Evolutionary conservation across 2,888 invertebrate genomes (phyloP), one percentile per base, ranked within the genome.

Genomic region (Troides aeacus): DNA sequence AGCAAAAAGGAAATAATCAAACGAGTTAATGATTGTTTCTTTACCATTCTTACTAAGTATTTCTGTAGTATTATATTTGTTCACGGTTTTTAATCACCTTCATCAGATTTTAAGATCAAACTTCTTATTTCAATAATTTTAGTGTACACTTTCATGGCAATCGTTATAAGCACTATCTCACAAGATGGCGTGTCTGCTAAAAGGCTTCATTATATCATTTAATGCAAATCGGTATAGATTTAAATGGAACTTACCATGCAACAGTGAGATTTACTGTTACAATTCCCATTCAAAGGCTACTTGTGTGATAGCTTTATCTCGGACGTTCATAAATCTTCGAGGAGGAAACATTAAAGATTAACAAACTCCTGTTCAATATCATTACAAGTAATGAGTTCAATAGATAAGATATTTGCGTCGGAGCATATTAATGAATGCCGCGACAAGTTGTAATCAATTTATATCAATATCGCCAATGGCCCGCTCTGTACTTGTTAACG

Each of bases 391-490:
- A 90, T 89, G 82, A 87, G 84, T 81, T 79, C 76, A 80, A 79
- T 80, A 84, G 88, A 88, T 88, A 87, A 88, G 84, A 82, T 87
- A 88, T 90, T 88, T 86, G 86, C 86, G 82, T 85, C 82, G 73
- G 75, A 74, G 78, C 81, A 84, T 86, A 86, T 85, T 89, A 88
- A 89, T 89, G 87, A 87, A 84, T 84, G 88, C 87, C 85, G 86
- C 87, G 85, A 88, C 87, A 84, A 88, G 84, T 83, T 84, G 81
- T 88, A 87, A 91, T 90, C 90, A 92, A 92, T 92, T 93, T 90
- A 92, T 92, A 92, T 92, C 90, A 92, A 92, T 92, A 92, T 88
- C 84, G 87, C 86, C 89, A 89, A 89, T 90, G 86, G 86, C 75
- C 82, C 78, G 81, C 81, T 84, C 81, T 82, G 84, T 82, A 81